Evolutionary conservation across 2,797 vertebrate species (phyloP), one percentile per base, ranked within the genome.

Genomic region (Sphenopsis melanotis): DNA sequence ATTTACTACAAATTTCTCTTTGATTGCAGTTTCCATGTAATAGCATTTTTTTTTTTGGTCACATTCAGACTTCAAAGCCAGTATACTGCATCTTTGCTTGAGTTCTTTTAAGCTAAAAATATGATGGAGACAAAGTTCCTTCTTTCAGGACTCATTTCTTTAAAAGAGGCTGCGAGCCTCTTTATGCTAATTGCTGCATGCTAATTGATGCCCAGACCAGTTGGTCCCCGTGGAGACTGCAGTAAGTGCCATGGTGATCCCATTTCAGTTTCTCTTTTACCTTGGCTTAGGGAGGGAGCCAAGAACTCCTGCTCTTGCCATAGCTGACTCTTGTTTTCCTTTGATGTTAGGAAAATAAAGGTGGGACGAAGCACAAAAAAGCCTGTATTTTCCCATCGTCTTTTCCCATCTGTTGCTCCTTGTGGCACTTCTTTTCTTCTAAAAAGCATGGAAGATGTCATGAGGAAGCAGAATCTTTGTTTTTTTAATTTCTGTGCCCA

Each of bases 321-420:
- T 34, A 46, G 26, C 15, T 2, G 2, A 47, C 26, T 61, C 24
- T 68, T 55, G 19, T 47, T 68, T 87, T 80, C 16, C 32, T 90
- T 65, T 78, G 18, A 36, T 10, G 7, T 42, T 61, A 61, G 42
- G 30, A 76, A 72, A 69, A 56, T 14, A 41, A 75, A 66, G 46
- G 63, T 41, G 11, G 20, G 24, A 59, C 29, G 29, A 85, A 60
- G 49, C 27, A 61, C 22, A n/a, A 79, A n/a, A 55, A 64, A 17
- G 1, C 8, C 26, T 1, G 0, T 20, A 6, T 82, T 77, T 69
- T 74, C 23, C 4, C 36, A 1, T n/a, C 0, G 2, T 26, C 47
- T 56, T 81, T 83, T 19, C 15, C 16, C 12, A 29, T 66, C 41
- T 86, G 11, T 81, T 4, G 2, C 13, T 86, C 15, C n/a, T 61